Percentiles rank a stretch among this genome's conserved stretches.
Conservation (phyloP, 2,113 vertebrate species). For the Ginglymostoma cirratum region DNA sequence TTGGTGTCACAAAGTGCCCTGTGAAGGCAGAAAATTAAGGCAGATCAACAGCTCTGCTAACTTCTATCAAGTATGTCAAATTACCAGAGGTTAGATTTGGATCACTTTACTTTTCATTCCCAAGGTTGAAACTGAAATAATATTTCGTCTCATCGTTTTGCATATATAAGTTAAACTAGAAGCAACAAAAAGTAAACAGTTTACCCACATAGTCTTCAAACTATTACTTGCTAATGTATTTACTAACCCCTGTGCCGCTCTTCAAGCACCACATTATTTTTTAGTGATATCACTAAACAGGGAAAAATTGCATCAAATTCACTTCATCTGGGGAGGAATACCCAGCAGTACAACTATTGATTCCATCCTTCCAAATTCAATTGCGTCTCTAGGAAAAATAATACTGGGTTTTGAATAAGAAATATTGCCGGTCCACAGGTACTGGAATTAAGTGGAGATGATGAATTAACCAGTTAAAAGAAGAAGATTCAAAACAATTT, state of each 20-base stretch:
- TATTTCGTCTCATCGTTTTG: not conserved
- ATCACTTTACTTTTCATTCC: not conserved
- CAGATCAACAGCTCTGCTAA: not conserved
- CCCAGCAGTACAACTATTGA: not conserved
- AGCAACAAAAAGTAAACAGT: not conserved
- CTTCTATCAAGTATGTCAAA: not conserved
- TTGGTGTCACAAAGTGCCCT: conserved; percentile 95
- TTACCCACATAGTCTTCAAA: not conserved
- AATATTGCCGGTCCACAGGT: not conserved
- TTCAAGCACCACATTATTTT: not conserved
- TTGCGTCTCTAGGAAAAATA: not conserved
- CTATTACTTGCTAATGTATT: not conserved
- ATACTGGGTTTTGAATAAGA: not conserved
- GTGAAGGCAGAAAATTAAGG: conserved; percentile 43
- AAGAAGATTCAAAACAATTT: not conserved
- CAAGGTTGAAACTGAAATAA: not conserved
- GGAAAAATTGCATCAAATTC: not conserved
- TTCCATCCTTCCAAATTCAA: not conserved
- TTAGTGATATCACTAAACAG: not conserved
- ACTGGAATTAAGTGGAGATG: not conserved
- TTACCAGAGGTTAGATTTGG: not conserved
- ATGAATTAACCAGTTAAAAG: not conserved
- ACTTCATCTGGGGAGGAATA: not conserved
- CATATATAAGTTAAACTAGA: not conserved
- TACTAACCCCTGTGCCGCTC: not conserved